Percentiles rank a stretch among this genome's conserved stretches.
Conservation (phyloP, 2,888 invertebrate species). For the Drosophila gaucha region DNA sequence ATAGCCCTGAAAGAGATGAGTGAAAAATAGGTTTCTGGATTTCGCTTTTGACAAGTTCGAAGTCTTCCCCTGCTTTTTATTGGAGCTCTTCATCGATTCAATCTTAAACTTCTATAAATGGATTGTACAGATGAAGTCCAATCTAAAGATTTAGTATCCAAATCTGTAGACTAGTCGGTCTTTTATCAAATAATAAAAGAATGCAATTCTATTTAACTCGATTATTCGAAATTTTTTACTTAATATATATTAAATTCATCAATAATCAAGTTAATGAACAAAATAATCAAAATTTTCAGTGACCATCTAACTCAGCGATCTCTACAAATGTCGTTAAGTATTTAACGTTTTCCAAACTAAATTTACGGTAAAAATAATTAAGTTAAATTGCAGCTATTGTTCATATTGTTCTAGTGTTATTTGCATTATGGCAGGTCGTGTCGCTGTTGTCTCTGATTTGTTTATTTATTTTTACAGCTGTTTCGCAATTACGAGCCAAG, state of each 20-base stretch:
- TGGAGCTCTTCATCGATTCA: no score
- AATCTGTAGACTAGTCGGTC: no score
- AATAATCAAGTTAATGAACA: neutral
- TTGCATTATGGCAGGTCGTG: conserved; percentile 47
- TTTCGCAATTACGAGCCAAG: conserved; percentile 14
- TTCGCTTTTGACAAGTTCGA: no score
- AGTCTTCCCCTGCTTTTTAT: no score
- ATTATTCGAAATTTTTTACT: no score
- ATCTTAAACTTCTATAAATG: no score
- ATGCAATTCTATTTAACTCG: no score
- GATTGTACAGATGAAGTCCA: no score
- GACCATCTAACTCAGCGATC: neutral
- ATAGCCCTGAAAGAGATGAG: neutral
- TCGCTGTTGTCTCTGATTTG: conserved; percentile 14
- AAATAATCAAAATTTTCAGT: neutral
- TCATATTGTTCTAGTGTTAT: conserved; percentile 11
- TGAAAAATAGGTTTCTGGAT: no score
- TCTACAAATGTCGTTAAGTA: neutral
- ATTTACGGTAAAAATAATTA: conserved; percentile 1
- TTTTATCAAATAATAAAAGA: no score
- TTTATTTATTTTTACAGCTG: conserved; percentile 11
- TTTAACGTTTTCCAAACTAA: neutral
- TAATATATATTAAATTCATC: no score
- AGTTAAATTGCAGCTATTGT: conserved; percentile 6
- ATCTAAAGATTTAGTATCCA: no score